Conservation (phyloP, 2,888 invertebrate genomes). For the Hirtodrosophila duncani region DNA sequence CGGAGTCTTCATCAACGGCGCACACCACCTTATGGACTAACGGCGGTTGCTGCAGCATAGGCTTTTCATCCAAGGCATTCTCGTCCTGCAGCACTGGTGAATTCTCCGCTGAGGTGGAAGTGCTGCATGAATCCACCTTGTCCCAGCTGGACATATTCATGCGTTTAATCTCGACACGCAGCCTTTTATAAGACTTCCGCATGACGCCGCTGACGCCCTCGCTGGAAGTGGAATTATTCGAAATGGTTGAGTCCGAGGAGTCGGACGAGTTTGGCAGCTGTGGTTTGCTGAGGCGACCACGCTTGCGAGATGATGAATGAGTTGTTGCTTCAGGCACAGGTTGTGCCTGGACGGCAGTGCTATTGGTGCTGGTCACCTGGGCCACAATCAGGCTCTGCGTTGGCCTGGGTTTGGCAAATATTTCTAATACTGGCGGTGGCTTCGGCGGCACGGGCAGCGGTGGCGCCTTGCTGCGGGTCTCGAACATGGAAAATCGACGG, state of each 20-base stretch:
- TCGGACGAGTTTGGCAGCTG: slow-evolving; percentile 30
- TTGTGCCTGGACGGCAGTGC: not conserved
- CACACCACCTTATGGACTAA: not conserved
- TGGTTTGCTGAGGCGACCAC: slow-evolving; percentile 64
- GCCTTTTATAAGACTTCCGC: no score
- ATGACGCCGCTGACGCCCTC: no score
- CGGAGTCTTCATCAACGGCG: slow-evolving; percentile 15
- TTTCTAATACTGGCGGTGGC: slow-evolving; percentile 19
- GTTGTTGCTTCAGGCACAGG: not conserved
- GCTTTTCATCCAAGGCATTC: slow-evolving; percentile 15
- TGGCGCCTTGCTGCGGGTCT: slow-evolving; percentile 1
- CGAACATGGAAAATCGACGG: slow-evolving; percentile 60
- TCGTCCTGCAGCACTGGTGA: slow-evolving; percentile 12
- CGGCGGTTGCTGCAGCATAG: not conserved
- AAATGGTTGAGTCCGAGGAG: no score
- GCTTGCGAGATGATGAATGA: slow-evolving; percentile 28
- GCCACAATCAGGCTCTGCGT: slow-evolving; percentile 68
- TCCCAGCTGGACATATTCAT: slow-evolving; percentile 1
- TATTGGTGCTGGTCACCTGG: slow-evolving; percentile 61
- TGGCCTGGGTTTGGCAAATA: slow-evolving; percentile 58
- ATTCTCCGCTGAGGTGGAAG: slow-evolving; percentile 9
- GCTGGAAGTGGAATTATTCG: no score
- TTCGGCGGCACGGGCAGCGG: slow-evolving; percentile 1
- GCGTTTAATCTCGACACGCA: not conserved
- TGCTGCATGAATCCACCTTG: slow-evolving; percentile 2